Conservation (phyloP, 1,140 invertebrate species). For the Macrobrachium rosenbergii region DNA sequence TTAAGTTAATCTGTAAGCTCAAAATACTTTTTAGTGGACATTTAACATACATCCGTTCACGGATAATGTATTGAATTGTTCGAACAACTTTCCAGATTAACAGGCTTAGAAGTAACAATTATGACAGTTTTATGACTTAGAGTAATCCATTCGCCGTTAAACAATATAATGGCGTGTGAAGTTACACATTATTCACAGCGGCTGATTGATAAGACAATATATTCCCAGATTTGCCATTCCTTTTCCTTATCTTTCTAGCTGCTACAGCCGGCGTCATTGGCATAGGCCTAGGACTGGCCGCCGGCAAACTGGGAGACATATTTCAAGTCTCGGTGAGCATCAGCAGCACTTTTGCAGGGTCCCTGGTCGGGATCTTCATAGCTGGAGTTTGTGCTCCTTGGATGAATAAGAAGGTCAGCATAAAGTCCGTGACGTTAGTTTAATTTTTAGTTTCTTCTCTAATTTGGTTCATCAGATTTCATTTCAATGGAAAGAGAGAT, state of each 20-base stretch:
- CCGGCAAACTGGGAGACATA: constrained; percentile 34
- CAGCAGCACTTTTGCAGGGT: background rate
- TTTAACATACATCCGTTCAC: background rate
- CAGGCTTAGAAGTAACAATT: no score
- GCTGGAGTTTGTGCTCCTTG: constrained; percentile 30
- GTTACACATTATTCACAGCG: background rate
- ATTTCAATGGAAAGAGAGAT: no score
- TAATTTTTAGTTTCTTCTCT: background rate
- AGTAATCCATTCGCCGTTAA: no score
- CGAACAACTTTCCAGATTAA: no score
- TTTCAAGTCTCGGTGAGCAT: constrained; percentile 28
- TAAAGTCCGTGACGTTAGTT: background rate
- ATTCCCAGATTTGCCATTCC: background rate
- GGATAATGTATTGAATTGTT: background rate
- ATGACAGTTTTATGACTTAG: no score
- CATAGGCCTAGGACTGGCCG: constrained; percentile 15
- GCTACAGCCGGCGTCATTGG: background rate
- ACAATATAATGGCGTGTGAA: background rate
- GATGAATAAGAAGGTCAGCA: constrained; percentile 1
- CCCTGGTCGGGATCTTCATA: constrained; percentile 13
- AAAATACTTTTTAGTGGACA: background rate
- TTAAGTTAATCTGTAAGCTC: constrained; percentile 42
- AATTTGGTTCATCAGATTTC: background rate
- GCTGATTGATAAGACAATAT: background rate
- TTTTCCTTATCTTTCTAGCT: background rate